Percentiles rank a stretch among this genome's conserved stretches.
These are phyloP conservation scores for Caenorhabditis macrosperma DNA, from an alignment of 2,888 invertebrate genomes.

Conservation along the genomic window DNA sequence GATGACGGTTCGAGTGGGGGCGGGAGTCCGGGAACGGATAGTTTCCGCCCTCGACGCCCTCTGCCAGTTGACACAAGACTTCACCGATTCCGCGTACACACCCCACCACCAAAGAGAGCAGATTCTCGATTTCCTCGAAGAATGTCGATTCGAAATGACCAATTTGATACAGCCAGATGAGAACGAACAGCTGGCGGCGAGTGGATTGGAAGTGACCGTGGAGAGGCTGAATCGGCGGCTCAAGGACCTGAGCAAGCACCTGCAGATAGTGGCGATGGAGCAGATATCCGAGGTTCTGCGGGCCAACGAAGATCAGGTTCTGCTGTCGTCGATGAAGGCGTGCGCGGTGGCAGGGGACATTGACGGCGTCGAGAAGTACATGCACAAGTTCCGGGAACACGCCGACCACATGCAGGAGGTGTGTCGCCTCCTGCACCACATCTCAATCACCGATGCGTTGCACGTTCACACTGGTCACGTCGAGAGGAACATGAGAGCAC, in stretches of 20 bases:
- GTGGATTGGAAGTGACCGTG: conserved; percentile 78
- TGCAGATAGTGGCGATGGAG: conserved; percentile 82
- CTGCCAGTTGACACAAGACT: conserved; percentile 90
- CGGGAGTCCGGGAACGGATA: conserved; percentile 87
- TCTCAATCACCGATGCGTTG: conserved; percentile 93
- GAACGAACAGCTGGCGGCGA: conserved; percentile 61
- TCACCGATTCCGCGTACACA: conserved; percentile 94
- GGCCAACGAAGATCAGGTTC: conserved; percentile 82
- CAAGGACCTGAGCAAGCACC: conserved; percentile 80
- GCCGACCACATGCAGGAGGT: conserved; percentile 98
- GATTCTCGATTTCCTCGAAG: conserved; percentile 90
- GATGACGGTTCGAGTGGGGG: conserved; percentile 86
- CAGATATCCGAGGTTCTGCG: conserved; percentile 82
- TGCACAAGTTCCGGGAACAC: conserved; percentile 95
- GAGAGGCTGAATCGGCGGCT: conserved; percentile 78
- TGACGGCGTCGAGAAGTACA: conserved; percentile 92
- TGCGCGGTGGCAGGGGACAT: conserved; percentile 87
- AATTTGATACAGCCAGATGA: conserved; percentile 86
- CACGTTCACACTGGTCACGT: conserved; percentile 97
- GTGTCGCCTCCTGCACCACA: conserved; percentile 95
- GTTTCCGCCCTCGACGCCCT: conserved; percentile 91
- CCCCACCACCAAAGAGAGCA: conserved; percentile 96
- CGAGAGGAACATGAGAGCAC: conserved; percentile 93
- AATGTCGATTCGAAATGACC: conserved; percentile 91
- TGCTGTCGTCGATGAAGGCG: conserved; percentile 80